Percentiles rank a stretch among this genome's conserved stretches.
phyloP scores from a whole-genome alignment of 2,113 vertebrate species.

The Hystrix cristata region DNA sequence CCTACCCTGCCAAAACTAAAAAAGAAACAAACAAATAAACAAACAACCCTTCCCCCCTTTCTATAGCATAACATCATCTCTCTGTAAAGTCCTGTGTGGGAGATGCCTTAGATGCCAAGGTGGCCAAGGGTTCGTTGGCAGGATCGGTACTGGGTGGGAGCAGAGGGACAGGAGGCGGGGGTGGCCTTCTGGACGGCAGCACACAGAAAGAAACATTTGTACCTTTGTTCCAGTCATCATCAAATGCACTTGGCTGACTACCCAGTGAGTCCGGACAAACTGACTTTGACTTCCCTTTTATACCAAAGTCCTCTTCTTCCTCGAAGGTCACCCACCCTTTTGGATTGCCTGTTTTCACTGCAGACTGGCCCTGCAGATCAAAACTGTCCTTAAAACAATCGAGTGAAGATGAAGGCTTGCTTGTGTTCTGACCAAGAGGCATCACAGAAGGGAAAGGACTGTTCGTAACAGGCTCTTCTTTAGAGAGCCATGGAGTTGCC shows the following conservation, averaged over 20 bases:
- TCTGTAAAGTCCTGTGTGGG: slow-evolving; percentile 90
- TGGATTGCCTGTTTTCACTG: slow-evolving; percentile 79
- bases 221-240: slow-evolving; percentile 88
- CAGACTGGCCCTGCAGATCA: slow-evolving; percentile 76
- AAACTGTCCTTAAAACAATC: slow-evolving; percentile 79
- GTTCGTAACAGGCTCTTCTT: slow-evolving; percentile 78
- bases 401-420: slow-evolving; percentile 80
- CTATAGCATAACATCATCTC: slow-evolving; percentile 86
- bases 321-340: slow-evolving; percentile 96
- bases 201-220: slow-evolving; percentile 85
- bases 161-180: slow-evolving; percentile 89
- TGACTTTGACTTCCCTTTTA: slow-evolving; percentile 77
- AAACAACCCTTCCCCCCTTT: neutral
- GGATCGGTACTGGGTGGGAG: slow-evolving; percentile 82
- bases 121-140: slow-evolving; percentile 80
- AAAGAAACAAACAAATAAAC: neutral
- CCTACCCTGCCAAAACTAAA: slow-evolving; percentile 66
- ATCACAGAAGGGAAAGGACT: slow-evolving; percentile 79
- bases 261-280: slow-evolving; percentile 67
- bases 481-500: slow-evolving; percentile 82
- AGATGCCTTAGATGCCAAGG: slow-evolving; percentile 82
- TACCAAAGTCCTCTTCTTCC: slow-evolving; percentile 82
- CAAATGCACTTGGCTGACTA: slow-evolving; percentile 62
- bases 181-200: slow-evolving; percentile 88
- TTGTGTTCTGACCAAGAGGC: slow-evolving; percentile 65